Evolutionary conservation across 1,140 invertebrate genomes (phyloP).

Genomic region (Drosophila burlai): DNA sequence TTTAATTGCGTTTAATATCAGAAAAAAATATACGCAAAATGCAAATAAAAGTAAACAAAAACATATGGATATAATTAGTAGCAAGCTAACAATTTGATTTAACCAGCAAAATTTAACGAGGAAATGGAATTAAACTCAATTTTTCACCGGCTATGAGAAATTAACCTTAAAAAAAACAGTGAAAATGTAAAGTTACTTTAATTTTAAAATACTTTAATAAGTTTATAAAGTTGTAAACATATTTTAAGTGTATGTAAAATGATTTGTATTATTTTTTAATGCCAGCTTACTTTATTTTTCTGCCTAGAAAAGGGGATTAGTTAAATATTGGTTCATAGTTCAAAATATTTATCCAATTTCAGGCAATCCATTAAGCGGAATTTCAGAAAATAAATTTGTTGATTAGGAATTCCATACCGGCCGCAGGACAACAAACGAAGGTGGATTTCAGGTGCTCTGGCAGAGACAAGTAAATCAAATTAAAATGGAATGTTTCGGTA

Average conservation of each 20-base stretch:
- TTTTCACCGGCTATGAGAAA: slow-evolving; percentile 4
- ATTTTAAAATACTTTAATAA: background rate
- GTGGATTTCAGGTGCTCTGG: slow-evolving; percentile 7
- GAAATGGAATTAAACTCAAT: slow-evolving; percentile 45
- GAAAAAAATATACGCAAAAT: slow-evolving; percentile 16
- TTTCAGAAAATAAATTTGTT: background rate
- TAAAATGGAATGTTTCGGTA: slow-evolving; percentile 31
- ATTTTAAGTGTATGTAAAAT: no score
- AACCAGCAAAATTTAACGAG: slow-evolving; percentile 17
- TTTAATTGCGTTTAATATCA: slow-evolving; percentile 45
- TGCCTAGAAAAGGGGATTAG: background rate
- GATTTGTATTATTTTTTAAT: background rate
- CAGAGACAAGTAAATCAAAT: slow-evolving; percentile 43
- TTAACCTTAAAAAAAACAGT: background rate
- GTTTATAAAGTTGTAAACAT: background rate
- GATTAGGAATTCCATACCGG: slow-evolving; percentile 6
- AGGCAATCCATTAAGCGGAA: background rate
- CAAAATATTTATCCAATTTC: background rate
- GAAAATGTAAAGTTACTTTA: background rate
- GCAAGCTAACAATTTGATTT: slow-evolving; percentile 44
- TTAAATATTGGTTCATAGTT: background rate
- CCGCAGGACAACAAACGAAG: slow-evolving; percentile 27
- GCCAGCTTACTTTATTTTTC: background rate
- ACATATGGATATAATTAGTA: slow-evolving; percentile 62
- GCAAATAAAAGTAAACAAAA: slow-evolving; percentile 45